Base-by-base conservation (phyloP, 1,140 invertebrate species). In the Calephelis virginiensis region DNA sequence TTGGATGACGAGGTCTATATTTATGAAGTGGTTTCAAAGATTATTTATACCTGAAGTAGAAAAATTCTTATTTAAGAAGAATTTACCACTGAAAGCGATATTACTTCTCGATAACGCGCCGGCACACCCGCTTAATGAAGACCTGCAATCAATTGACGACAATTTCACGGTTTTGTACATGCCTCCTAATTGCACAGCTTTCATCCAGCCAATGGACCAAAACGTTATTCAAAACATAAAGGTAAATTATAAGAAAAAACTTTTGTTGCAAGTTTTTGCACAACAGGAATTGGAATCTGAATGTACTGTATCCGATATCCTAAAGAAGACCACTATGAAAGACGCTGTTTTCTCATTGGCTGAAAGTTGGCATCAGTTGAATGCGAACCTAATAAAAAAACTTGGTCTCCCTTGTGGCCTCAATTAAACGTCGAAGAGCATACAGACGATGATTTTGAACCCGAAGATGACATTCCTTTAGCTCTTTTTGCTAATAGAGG, bases 201-300 rank as follows among this genome's bases (percentile, higher is more conserved):
- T 86, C 60, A 66, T 92, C 11, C 91, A 93, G 70, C 85, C 89
- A n/a, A 86, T 92, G 81, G 86, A 92, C 76, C 85, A 89, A 76
- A 85, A 82, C 11, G 78, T 72, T 69, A 77, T 72, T 49, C 69
- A 77, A 70, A 73, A 63, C 70, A 48, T 78, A 68, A 78, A 74
- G 62, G 66, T 65, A 45, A 68, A 66, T 59, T 69, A 77, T 68
- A 75, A 68, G 67, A 72, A 61, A 66, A 72, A 75, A 68, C 67
- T 78, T 45, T 68, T 75, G 63, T 64, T 71, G 17, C 68, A 67
- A 71, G 68, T 73, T 69, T 64, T 75, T 64, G 70, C 70, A 68
- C 69, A 72, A 62, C 64, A 72, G 7, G 47, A 59, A 53, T 14
- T 60, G 59, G 59, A 60, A 60, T 60, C 59, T 60, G 59, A 60